phyloP scores from a whole-genome alignment of 2,888 invertebrate genomes.

The Teleogryllus oceanicus region DNA sequence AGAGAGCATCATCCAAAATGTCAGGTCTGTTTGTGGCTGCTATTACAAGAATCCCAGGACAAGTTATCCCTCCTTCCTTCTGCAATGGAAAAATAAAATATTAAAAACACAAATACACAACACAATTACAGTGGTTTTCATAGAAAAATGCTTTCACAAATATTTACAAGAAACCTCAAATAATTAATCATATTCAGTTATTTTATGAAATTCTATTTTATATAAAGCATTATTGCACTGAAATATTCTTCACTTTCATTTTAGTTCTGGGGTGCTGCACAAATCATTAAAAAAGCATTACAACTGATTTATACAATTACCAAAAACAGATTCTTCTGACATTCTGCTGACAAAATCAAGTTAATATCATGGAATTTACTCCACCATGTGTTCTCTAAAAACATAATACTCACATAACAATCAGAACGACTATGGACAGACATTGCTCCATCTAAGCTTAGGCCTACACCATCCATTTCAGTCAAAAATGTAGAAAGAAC shows the following conservation, averaged over 20 bases:
- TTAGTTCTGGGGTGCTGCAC: no score
- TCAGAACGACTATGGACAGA: not conserved
- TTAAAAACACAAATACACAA: not conserved
- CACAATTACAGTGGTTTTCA: no score
- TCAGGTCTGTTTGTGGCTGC: slow-evolving; percentile 65
- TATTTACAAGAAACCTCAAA: no score
- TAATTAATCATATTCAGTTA: no score
- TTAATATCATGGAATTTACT: not conserved
- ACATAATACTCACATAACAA: not conserved
- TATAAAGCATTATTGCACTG: no score
- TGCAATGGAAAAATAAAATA: not conserved
- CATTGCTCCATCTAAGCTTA: slow-evolving; percentile 36
- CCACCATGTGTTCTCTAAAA: not conserved
- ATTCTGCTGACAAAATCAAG: no score
- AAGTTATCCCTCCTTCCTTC: not conserved
- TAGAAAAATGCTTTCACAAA: no score
- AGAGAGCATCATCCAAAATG: slow-evolving; percentile 58
- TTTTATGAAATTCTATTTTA: no score
- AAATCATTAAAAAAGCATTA: no score
- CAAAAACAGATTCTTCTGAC: no score
- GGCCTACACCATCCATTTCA: slow-evolving; percentile 64
- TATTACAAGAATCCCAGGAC: slow-evolving; percentile 52
- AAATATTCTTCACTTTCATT: no score
- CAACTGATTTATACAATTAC: no score
- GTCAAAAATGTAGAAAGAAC: slow-evolving; percentile 60